These are phyloP conservation scores for Esox lucius DNA, from an alignment of 2,797 vertebrate genomes.

Conservation along the genomic window DNA sequence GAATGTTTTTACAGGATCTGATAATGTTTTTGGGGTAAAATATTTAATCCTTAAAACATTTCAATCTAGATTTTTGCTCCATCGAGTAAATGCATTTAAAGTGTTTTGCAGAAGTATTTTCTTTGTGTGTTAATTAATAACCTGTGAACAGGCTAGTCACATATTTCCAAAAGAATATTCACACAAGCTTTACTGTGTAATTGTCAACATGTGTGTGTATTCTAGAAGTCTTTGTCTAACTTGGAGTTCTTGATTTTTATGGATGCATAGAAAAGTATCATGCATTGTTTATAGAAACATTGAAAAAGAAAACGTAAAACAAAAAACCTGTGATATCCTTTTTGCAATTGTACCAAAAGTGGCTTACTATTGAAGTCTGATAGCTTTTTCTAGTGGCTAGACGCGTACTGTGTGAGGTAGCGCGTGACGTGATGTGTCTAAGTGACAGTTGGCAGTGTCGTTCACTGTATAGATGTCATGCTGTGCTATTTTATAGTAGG, in stretches of 20 bases:
- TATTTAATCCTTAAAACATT: constrained; percentile 55
- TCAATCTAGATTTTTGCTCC: constrained; percentile 59
- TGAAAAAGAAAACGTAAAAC: constrained; percentile 74
- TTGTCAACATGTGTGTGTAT: constrained; percentile 82
- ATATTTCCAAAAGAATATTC: constrained; percentile 81
- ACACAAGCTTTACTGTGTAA: constrained; percentile 86
- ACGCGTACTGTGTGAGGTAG: constrained; percentile 79
- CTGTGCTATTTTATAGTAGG: constrained; percentile 81
- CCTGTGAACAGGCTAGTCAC: constrained; percentile 77
- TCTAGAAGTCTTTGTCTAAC: constrained; percentile 83
- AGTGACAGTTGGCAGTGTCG: constrained; percentile 82
- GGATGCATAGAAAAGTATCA: constrained; percentile 83
- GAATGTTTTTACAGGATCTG: constrained; percentile 72
- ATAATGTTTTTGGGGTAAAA: constrained; percentile 57
- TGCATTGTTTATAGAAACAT: constrained; percentile 92
- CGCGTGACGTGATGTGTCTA: constrained; percentile 84
- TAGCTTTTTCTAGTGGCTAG: constrained; percentile 86
- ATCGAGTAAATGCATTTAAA: constrained; percentile 55
- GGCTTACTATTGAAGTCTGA: constrained; percentile 94
- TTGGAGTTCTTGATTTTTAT: constrained; percentile 89
- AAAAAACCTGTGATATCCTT: constrained; percentile 86
- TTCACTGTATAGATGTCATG: constrained; percentile 83
- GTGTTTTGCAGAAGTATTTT: constrained; percentile 54
- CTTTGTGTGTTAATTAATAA: constrained; percentile 74
- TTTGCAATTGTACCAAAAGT: constrained; percentile 99